Evolutionary conservation across 1,140 invertebrate species (phyloP), one percentile per base, ranked within the genome.

Genomic region (Sinonovacula constricta): DNA sequence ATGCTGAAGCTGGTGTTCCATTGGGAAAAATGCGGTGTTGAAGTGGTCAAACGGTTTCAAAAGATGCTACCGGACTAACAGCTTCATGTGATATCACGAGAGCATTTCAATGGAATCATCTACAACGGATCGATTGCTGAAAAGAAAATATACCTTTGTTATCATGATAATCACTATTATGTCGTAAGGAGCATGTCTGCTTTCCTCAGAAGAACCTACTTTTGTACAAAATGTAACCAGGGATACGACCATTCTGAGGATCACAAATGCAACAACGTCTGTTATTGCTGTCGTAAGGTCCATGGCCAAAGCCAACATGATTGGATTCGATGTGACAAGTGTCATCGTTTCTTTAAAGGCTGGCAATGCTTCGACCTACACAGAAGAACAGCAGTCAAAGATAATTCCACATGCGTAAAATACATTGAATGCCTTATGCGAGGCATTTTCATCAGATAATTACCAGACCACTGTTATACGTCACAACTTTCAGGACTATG

Each of bases 401-500:
- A 56, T 18, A 59, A 71, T n/a, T 71, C 31, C 10, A 39, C 68
- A 1, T 71, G 56, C 24, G 2, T 36, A 7, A 15, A 30, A 54
- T n/a, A 70, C 68, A 2, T n/a, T 59, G n/a, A 14, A 59, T 5
- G 49, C 14, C 28, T 34, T 69, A 4, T 69, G 49, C n/a, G 22
- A 57, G 67, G 18, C 56, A 15, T 69, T 69, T 56, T 56, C 67
- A 22, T 45, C 30, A 56, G 31, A 69, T 22, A 4, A 69, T 57
- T 56, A 54, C 15, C 49, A 36, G 2, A 15, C 67, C 26, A 69
- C 33, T 31, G 67, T 69, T 7, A 1, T 69, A 31, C 56, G 67
- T 15, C 28, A 69, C 31, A 69, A 69, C 51, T 69, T 54, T 14
- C 49, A 78, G n/a, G 54, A 66, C 5, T 78, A 69, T 53, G 75